Percentiles rank a stretch among this genome's conserved stretches.
phyloP scores from a whole-genome alignment of 2,797 vertebrate species.

The Chaetodon trifasciatus region DNA sequence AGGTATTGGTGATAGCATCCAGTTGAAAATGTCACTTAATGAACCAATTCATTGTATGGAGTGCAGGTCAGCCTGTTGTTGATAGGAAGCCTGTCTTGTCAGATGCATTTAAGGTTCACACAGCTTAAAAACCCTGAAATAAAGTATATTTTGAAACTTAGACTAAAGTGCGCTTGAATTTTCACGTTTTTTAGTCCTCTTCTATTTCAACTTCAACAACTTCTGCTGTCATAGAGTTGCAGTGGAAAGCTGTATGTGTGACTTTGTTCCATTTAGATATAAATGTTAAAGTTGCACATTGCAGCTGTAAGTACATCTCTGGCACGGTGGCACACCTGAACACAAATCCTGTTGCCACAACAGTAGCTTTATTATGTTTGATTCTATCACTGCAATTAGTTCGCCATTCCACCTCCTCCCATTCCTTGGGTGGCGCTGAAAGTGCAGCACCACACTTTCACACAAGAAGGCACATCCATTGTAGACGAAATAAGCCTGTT shows the following conservation, averaged over 20 bases:
- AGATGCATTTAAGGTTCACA: not conserved
- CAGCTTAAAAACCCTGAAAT: not conserved
- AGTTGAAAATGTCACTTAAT: not conserved
- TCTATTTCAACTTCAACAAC: not conserved
- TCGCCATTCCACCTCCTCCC: slow-evolving; percentile 30
- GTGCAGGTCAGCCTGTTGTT: not conserved
- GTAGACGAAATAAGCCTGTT: slow-evolving; percentile 46
- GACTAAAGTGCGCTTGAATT: not conserved
- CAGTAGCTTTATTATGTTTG: slow-evolving; percentile 44
- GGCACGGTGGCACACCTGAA: slow-evolving; percentile 2
- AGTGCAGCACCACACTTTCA: slow-evolving; percentile 2
- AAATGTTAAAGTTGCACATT: slow-evolving; percentile 22
- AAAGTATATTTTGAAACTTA: not conserved
- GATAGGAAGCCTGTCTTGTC: no score
- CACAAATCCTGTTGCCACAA: slow-evolving; percentile 48
- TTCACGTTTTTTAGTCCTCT: no score
- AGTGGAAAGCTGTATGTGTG: slow-evolving; percentile 1
- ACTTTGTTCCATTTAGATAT: slow-evolving; percentile 8
- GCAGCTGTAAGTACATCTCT: slow-evolving; percentile 26
- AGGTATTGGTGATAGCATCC: not conserved
- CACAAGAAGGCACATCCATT: slow-evolving; percentile 26
- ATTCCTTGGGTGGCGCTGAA: slow-evolving; percentile 55
- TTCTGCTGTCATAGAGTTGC: not conserved
- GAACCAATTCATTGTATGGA: not conserved
- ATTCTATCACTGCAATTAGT: slow-evolving; percentile 51